Evolutionary conservation across 2,797 vertebrate genomes (phyloP).

Genomic region (Chromobotia macracanthus): DNA sequence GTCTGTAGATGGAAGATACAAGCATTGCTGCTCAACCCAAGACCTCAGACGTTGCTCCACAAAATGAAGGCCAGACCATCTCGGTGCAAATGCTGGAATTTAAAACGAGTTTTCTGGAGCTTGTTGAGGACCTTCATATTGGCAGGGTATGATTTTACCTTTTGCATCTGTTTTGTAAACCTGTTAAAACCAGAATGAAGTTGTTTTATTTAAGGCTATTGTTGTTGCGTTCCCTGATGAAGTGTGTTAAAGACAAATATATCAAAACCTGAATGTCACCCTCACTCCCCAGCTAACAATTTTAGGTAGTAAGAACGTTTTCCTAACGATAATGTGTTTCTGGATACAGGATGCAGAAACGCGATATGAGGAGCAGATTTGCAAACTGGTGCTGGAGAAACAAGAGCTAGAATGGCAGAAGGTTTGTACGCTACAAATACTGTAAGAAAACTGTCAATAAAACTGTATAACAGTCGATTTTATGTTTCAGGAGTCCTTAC

Average conservation of each 20-base stretch:
- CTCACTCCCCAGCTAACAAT: too few relatives aligned
- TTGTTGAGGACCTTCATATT: constrained; percentile 88
- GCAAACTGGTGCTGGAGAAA: constrained; percentile 86
- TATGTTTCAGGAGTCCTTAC: constrained; percentile 82
- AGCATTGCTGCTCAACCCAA: constrained; percentile 59
- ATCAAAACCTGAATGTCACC: too few relatives aligned
- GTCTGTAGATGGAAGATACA: constrained; percentile 69
- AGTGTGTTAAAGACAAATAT: too few relatives aligned
- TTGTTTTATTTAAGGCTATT: too few relatives aligned
- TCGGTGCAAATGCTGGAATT: constrained; percentile 87
- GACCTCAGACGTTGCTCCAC: constrained; percentile 55
- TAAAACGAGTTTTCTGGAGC: constrained; percentile 85
- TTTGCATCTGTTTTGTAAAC: neutral
- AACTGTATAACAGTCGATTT: neutral
- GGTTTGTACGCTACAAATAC: constrained; percentile 67
- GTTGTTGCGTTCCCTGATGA: too few relatives aligned
- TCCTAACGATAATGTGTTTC: constrained; percentile 24
- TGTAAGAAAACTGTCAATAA: neutral
- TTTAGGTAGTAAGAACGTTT: too few relatives aligned
- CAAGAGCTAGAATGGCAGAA: constrained; percentile 93
- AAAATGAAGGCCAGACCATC: constrained; percentile 78
- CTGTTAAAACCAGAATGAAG: neutral
- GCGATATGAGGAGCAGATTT: constrained; percentile 86
- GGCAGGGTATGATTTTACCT: constrained; percentile 78
- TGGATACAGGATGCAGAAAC: constrained; percentile 82